A percentile compares a stretch with the other conserved stretches of the same genome.
These are phyloP conservation scores for Diarsia brunnea DNA, from an alignment of 2,888 invertebrate genomes.

Conservation along the genomic window DNA sequence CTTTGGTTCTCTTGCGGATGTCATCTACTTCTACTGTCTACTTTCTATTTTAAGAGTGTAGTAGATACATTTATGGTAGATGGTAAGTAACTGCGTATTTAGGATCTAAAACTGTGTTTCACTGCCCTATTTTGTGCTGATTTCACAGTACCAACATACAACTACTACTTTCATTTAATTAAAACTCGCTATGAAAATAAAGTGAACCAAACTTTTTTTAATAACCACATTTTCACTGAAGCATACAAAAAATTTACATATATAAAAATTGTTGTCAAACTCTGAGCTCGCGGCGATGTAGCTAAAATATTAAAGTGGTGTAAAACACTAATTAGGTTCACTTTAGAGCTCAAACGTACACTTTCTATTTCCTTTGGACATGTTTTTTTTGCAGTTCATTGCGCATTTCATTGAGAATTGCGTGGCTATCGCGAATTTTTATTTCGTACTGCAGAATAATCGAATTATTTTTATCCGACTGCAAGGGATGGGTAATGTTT, in stretches of 20 bases:
- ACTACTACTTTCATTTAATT: constrained; percentile 1
- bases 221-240: neutral
- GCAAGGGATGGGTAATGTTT: too few relatives aligned
- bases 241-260: constrained; percentile 1
- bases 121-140: neutral
- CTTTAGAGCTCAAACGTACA: neutral
- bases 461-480: too few relatives aligned
- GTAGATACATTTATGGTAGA: too few relatives aligned
- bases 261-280: constrained; percentile 25
- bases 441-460: neutral
- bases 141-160: neutral
- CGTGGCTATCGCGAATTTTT: neutral
- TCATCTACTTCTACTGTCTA: too few relatives aligned
- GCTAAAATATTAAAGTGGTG: constrained; percentile 15
- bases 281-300: neutral
- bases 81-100: too few relatives aligned
- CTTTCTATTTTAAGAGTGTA: too few relatives aligned
- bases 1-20: too few relatives aligned
- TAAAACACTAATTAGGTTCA: constrained; percentile 19
- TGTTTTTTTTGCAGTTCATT: neutral
- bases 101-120: neutral
- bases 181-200: neutral
- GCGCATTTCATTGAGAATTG: neutral
- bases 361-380: neutral
- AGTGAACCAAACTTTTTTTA: constrained; percentile 16